Evolutionary conservation across 2,888 invertebrate genomes (phyloP).

Genomic region (Gnatocerus cornutus): DNA sequence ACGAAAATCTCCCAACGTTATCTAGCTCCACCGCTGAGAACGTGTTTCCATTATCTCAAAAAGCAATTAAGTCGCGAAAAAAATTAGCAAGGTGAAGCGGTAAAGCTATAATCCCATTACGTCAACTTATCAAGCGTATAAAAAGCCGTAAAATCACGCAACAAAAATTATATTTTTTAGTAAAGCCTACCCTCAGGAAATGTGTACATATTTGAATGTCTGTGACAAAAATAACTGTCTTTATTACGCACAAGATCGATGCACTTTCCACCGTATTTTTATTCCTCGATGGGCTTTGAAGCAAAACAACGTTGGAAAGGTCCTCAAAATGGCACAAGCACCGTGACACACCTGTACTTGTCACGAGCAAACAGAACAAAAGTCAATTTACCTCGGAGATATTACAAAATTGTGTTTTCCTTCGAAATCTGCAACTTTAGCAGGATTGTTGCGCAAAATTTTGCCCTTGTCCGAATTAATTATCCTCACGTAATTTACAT

Average conservation of each 20-base stretch:
- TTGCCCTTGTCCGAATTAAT: conserved; percentile 9
- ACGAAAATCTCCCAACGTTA: too few species aligned
- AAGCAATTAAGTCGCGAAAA: not conserved
- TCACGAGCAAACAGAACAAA: not conserved
- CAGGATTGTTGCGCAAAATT: not conserved
- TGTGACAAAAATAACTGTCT: conserved; percentile 18
- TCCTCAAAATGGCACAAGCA: conserved; percentile 10
- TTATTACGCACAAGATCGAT: not conserved
- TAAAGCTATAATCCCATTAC: conserved; percentile 3
- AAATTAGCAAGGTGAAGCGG: conserved; percentile 17
- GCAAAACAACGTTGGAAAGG: conserved; percentile 9
- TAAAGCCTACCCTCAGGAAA: conserved; percentile 2
- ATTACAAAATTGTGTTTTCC: conserved; percentile 3
- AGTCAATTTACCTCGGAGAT: not conserved
- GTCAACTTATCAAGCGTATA: too few species aligned
- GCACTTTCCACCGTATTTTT: conserved; percentile 17
- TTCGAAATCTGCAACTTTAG: conserved; percentile 2
- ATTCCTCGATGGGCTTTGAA: conserved; percentile 9
- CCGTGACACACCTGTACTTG: conserved; percentile 11
- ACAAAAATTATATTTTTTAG: too few species aligned
- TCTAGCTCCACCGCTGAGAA: too few species aligned
- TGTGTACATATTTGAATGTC: conserved; percentile 21
- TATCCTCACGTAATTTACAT: conserved; percentile 8
- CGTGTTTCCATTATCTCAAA: too few species aligned
- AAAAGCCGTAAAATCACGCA: too few species aligned